Evolutionary conservation across 2,888 invertebrate species (phyloP), one percentile per base, ranked within the genome.

Genomic region (Prenolepis imparis): DNA sequence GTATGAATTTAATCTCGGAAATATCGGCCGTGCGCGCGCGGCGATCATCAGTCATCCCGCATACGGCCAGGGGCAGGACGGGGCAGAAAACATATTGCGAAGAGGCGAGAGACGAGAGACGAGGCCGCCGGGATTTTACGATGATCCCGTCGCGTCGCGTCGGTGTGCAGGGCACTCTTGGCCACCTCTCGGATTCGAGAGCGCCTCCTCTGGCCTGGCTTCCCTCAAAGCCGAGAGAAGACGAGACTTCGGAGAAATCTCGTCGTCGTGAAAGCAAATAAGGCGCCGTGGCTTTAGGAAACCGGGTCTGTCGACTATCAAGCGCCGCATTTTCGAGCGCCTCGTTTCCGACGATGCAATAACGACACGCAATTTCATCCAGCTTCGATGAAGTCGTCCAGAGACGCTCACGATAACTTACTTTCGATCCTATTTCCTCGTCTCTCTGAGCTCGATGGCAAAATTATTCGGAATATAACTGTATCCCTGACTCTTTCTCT

Each of bases 221-320:
- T 87, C 68, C 57, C 44, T 86, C 77, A 66, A 80, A 59, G 83
- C 70, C 66, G 57, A 18, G 67, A 68, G 72, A 72, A 57, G 73
- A 83, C 32, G 41, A 15, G n/a, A 52, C 83, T 90, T 88, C 87
- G 83, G 52, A 80, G 90, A 90, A 90, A 87, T 88, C 83, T 81
- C 48, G 59, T 41, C 41, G 80, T 52, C 83, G 80, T 59, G 83
- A 88, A 90, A 88, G 86, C 86, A 90, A 90, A 90, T 86, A 84
- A 82, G 67, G 84, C 64, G 44, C 52, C 52, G 82, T 39, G 68
- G 74, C 88, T 91, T 91, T 88, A 80, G 88, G 85, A 87, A 91
- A 90, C 61, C 88, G 67, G 70, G 70, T 78, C 88, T 89, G 86
- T 39, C 61, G 74, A 87, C 70, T 82, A 82, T 87, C 89, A 88